Evolutionary conservation across 2,113 vertebrate genomes (phyloP).

Genomic region (Laticauda colubrina): DNA sequence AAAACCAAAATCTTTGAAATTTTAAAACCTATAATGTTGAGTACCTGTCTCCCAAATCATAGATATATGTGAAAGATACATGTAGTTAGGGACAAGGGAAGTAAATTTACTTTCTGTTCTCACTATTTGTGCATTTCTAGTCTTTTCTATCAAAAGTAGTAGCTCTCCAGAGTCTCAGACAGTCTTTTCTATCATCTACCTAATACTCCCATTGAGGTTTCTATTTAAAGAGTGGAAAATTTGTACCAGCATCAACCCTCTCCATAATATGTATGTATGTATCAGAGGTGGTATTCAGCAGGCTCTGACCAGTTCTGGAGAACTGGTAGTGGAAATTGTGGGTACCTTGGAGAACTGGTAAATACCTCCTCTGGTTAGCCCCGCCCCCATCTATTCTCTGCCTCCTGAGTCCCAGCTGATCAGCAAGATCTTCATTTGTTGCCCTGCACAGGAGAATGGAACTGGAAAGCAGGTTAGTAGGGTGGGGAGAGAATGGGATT

Average conservation of each 20-base stretch:
- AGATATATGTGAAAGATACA: neutral
- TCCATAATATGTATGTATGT: neutral
- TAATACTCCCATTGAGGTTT: neutral
- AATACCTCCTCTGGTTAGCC: no score
- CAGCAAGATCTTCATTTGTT: no score
- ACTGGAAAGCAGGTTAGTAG: no score
- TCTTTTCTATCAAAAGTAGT: neutral
- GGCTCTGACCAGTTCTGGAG: no score
- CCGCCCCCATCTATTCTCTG: no score
- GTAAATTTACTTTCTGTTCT: neutral
- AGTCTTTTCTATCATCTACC: neutral
- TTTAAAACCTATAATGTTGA: neutral
- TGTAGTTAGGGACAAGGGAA: neutral
- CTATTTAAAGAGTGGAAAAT: neutral
- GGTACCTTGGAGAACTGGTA: no score
- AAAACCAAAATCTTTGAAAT: neutral
- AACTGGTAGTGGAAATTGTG: no score
- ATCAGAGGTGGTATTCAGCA: no score
- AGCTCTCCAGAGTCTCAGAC: neutral
- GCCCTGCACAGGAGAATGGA: no score
- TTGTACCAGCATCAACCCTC: neutral
- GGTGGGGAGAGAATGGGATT: no score
- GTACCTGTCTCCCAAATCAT: neutral
- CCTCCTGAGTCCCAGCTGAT: no score
- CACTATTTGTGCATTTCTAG: neutral